phyloP scores from a whole-genome alignment of 2,797 vertebrate genomes.

The Gallinago solitaria region DNA sequence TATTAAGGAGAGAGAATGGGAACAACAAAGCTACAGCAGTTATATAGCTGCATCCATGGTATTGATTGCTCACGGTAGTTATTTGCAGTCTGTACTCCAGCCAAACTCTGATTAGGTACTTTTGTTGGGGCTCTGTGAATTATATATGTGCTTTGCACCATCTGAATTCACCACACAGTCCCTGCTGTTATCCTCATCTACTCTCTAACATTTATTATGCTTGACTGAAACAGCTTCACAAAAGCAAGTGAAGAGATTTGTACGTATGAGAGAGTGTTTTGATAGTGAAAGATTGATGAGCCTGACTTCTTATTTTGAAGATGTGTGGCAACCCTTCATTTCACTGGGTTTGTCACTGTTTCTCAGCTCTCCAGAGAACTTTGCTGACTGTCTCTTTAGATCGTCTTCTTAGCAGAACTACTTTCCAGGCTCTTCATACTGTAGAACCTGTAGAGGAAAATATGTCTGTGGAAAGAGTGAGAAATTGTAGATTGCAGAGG shows the following conservation, averaged over 20 bases:
- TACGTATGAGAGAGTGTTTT: slow-evolving; percentile 30
- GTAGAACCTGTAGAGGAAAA: not conserved
- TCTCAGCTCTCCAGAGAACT: not conserved
- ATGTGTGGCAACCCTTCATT: slow-evolving; percentile 31
- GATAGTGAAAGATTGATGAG: slow-evolving; percentile 38
- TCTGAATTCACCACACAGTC: not conserved
- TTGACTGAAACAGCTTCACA: not conserved
- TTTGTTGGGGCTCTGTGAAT: not conserved
- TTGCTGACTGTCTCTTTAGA: not conserved
- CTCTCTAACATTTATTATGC: not conserved
- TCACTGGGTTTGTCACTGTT: not conserved
- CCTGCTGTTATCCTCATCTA: not conserved
- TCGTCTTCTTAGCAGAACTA: not conserved
- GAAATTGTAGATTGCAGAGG: not conserved
- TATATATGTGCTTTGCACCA: not conserved
- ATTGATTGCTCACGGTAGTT: not conserved
- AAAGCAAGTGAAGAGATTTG: not conserved
- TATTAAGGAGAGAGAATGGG: not conserved
- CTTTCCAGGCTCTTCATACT: not conserved
- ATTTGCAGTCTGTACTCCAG: not conserved
- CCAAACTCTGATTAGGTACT: not conserved
- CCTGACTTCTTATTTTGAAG: slow-evolving; percentile 7
- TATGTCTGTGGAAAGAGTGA: not conserved
- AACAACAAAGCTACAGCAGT: not conserved
- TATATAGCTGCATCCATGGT: fast-evolving